Evolutionary conservation across 2,888 invertebrate genomes (phyloP).

Genomic region (Nudaria mundana): DNA sequence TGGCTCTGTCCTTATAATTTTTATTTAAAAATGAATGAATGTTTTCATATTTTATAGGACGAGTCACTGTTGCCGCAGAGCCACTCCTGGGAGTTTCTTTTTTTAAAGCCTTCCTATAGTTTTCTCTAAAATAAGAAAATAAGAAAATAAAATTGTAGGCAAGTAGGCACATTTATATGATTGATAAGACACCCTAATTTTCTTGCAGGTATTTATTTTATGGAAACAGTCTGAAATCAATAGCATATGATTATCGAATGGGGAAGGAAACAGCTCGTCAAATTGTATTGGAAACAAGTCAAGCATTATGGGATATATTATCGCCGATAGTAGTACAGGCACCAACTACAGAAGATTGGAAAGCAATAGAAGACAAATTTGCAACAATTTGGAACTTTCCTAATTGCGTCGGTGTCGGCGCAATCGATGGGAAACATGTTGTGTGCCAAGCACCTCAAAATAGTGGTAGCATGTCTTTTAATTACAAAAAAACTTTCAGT

Average conservation of each 20-base stretch:
- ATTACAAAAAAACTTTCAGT: constrained; percentile 14
- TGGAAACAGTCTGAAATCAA: constrained; percentile 13
- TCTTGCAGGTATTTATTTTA: constrained; percentile 11
- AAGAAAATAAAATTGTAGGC: constrained; percentile 9
- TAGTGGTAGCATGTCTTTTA: constrained; percentile 14
- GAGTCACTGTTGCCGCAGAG: constrained; percentile 13
- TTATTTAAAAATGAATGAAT: constrained; percentile 11
- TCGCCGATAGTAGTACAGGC: constrained; percentile 10
- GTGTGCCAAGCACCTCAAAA: constrained; percentile 12
- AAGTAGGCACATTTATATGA: constrained; percentile 8
- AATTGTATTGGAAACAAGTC: constrained; percentile 9
- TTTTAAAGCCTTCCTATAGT: constrained; percentile 10
- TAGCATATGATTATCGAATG: constrained; percentile 14
- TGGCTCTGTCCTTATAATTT: constrained; percentile 12
- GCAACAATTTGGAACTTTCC: constrained; percentile 15
- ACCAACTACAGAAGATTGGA: constrained; percentile 4
- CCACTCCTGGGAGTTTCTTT: constrained; percentile 11
- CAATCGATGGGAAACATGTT: constrained; percentile 6
- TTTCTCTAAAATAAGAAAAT: constrained; percentile 10
- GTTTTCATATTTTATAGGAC: constrained; percentile 12
- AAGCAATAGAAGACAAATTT: constrained; percentile 12
- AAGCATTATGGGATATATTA: constrained; percentile 7
- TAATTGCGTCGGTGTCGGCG: background rate
- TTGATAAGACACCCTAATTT: constrained; percentile 8
- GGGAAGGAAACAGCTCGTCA: constrained; percentile 10